Conservation (phyloP, 2,797 vertebrate species). For the Cyclopterus lumpus region DNA sequence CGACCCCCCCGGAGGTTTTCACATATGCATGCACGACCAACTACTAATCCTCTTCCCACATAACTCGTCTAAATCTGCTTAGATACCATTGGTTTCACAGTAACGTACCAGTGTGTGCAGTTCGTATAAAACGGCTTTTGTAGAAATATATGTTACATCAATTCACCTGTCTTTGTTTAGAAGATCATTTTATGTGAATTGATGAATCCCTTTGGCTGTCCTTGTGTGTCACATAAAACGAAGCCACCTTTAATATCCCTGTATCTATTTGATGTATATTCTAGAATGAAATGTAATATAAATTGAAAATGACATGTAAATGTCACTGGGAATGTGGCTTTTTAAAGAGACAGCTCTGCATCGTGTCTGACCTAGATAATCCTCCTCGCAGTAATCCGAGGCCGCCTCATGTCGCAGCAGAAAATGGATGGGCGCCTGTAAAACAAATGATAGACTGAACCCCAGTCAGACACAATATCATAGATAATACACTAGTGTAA, state of each 20-base stretch:
- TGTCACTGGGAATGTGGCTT: not conserved
- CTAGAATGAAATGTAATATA: not conserved
- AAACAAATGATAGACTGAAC: not conserved
- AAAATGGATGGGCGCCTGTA: slow-evolving; percentile 18
- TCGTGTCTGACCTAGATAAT: slow-evolving; percentile 71
- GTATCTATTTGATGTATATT: not conserved
- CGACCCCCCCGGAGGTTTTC: not conserved
- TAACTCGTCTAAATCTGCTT: slow-evolving; percentile 34
- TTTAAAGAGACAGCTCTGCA: slow-evolving; percentile 45
- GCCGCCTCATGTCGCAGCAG: slow-evolving; percentile 48
- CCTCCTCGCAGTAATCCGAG: slow-evolving; percentile 54
- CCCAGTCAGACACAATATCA: not conserved
- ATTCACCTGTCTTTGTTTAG: not conserved
- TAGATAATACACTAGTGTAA: not conserved
- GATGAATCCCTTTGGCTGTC: too few species aligned
- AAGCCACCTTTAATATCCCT: not conserved
- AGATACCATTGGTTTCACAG: not conserved
- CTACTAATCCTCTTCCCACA: slow-evolving; percentile 38
- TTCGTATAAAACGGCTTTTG: too few species aligned
- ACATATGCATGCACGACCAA: not conserved
- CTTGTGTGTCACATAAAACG: not conserved
- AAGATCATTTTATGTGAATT: not conserved
- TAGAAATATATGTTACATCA: slow-evolving; percentile 1
- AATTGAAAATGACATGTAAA: not conserved
- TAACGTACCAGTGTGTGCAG: not conserved